Percentiles rank a stretch among this genome's conserved stretches.
Evolutionary conservation across 2,797 vertebrate species (phyloP).

Genomic region (Rhinogobio ventralis): DNA sequence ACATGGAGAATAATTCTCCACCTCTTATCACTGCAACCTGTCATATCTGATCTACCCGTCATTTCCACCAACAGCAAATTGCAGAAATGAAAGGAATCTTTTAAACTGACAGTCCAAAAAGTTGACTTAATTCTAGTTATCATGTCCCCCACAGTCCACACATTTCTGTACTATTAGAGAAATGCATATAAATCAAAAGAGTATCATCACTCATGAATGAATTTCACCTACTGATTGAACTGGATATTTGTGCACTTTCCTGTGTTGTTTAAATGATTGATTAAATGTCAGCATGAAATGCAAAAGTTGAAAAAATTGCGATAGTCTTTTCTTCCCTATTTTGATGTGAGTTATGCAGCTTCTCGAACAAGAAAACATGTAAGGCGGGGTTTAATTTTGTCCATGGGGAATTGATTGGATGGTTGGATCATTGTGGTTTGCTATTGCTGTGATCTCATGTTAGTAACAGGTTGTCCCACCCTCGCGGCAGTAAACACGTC

Average conservation of each 20-base stretch:
- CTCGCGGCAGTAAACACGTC: not conserved
- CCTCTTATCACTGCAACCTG: not conserved
- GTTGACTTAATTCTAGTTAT: not conserved
- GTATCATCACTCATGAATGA: not conserved
- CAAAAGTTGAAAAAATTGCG: not conserved
- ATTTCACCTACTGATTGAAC: not conserved
- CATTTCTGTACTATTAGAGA: not conserved
- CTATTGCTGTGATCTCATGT: not conserved
- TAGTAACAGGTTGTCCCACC: not conserved
- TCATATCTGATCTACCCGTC: conserved; percentile 9
- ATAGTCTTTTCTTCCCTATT: not conserved
- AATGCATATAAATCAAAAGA: not conserved
- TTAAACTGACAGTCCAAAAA: not conserved
- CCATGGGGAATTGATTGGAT: not conserved
- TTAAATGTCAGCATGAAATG: not conserved
- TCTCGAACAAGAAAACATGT: not conserved
- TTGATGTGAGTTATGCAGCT: not conserved
- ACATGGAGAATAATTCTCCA: not conserved
- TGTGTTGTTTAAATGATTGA: not conserved
- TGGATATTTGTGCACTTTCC: not conserved
- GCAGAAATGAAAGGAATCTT: not conserved
- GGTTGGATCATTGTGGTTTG: not conserved
- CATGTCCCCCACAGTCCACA: not conserved
- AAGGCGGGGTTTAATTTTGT: not conserved
- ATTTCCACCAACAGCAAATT: not conserved